Base-by-base conservation (phyloP, 2,888 invertebrate genomes). In the Tetranychus piercei region DNA sequence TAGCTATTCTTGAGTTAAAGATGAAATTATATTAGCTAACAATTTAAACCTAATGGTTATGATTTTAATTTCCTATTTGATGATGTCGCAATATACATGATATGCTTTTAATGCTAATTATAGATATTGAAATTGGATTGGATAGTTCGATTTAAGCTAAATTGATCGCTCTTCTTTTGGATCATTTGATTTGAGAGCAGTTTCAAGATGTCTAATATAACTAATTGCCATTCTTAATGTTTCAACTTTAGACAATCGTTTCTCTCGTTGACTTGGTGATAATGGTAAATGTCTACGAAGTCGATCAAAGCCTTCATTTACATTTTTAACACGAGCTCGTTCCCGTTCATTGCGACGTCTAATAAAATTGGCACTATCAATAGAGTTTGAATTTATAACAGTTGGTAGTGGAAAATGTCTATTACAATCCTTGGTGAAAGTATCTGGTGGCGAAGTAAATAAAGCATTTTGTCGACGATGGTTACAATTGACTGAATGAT, bases 251-350 rank as follows among this genome's bases (percentile, higher is more conserved):
- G 82, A 82, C 73, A 82, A 78, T 20, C 82, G 78, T 23, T 75
- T 76, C 44, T 76, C 76, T 20, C 75, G 73, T 22, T 77, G 76
- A 75, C 66, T 69, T 8, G 64, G 34, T 18, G 43, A 44, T 43
- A 81, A 72, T 7, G 82, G 83, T 43, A 82, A 77, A 73, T 80
- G 80, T 18, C 78, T 78, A 44, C 82, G 75, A 45, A 82, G 76
- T 23, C 78, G 77, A 44, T 82, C 82, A 76, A 82, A 82, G n/a
- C 82, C 83, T 18, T 82, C 82, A 75, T 82, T 82, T 1, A 82
- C 82, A 77, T 80, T 81, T n/a, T 81, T 77, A 22, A 82, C 82
- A 22, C 82, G 78, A 71, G 80, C 80, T 34, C 82, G 76, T 75
- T 82, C 82, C 9, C 83, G 78, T 76, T 83, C 82, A 75, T 82